Conservation (phyloP, 2,113 vertebrate genomes). For the Panurus biarmicus region DNA sequence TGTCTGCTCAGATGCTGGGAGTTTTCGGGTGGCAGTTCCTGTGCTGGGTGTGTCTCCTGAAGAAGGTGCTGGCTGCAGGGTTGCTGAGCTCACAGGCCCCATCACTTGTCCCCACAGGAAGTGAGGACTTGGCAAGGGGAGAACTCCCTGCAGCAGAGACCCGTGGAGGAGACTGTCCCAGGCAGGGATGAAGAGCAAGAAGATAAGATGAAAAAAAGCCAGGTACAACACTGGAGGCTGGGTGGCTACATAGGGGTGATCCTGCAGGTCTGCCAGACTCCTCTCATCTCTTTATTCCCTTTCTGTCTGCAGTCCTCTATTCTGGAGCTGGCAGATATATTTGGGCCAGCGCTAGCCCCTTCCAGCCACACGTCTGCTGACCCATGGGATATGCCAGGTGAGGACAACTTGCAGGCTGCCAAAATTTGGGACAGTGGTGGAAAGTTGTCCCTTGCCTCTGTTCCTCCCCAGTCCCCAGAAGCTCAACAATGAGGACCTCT, state of each 20-base stretch:
- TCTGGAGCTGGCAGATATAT: conserved; percentile 91
- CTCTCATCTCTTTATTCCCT: conserved; percentile 18
- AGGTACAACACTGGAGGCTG: conserved; percentile 50
- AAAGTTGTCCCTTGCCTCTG: neutral
- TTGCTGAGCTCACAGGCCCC: neutral
- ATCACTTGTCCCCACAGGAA: conserved; percentile 73
- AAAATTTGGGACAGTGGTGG: neutral
- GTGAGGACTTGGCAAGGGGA: conserved; percentile 82
- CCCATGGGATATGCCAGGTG: conserved; percentile 81
- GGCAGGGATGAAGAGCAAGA: conserved; percentile 74
- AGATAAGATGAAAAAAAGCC: conserved; percentile 71
- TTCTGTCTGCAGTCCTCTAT: conserved; percentile 79
- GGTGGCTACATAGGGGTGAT: neutral
- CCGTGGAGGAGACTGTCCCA: conserved; percentile 72
- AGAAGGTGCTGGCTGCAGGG: neutral
- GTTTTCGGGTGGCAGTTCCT: conserved; percentile 13
- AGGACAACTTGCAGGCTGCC: neutral
- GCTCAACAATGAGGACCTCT: neutral
- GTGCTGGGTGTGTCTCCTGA: neutral
- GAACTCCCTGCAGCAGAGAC: conserved; percentile 77
- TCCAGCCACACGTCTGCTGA: conserved; percentile 69
- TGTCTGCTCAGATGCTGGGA: neutral
- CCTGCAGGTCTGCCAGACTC: neutral
- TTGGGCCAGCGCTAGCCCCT: conserved; percentile 71
- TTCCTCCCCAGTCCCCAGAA: neutral